These are phyloP conservation scores for Orchesellides sinensis DNA, from an alignment of 2,888 invertebrate species.

Conservation along the genomic window DNA sequence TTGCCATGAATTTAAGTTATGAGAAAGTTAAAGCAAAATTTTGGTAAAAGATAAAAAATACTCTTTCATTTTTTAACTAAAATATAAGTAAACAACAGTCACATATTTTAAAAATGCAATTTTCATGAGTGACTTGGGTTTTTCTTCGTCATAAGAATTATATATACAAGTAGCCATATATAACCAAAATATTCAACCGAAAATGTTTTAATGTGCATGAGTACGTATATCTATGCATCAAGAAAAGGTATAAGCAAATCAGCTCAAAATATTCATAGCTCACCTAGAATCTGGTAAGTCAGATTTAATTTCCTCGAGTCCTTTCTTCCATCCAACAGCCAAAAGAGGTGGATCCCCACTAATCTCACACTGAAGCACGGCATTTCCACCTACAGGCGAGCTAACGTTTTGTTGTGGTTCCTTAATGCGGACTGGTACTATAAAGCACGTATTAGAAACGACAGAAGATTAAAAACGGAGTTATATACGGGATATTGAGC, in stretches of 20 bases:
- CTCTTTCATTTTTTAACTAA: too few species aligned
- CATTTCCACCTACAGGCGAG: slow-evolving; percentile 70
- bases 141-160: too few species aligned
- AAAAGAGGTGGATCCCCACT: slow-evolving; percentile 73
- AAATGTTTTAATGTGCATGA: neutral
- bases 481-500: too few species aligned
- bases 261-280: slow-evolving; percentile 14
- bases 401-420: slow-evolving; percentile 71
- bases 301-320: slow-evolving; percentile 68
- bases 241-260: slow-evolving; percentile 1
- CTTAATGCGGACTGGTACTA: slow-evolving; percentile 71
- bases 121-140: too few species aligned
- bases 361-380: slow-evolving; percentile 72
- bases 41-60: too few species aligned
- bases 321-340: slow-evolving; percentile 73
- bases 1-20: too few species aligned
- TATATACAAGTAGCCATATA: too few species aligned
- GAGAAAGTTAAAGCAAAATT: too few species aligned
- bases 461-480: too few species aligned
- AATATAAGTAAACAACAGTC: too few species aligned
- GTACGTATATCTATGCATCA: neutral
- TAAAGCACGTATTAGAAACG: slow-evolving; percentile 6
- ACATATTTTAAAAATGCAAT: too few species aligned
- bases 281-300: slow-evolving; percentile 67
- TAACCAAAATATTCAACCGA: neutral